Evolutionary conservation across 2,797 vertebrate species (phyloP), one percentile per base, ranked within the genome.

Genomic region (Helarctos malayanus): DNA sequence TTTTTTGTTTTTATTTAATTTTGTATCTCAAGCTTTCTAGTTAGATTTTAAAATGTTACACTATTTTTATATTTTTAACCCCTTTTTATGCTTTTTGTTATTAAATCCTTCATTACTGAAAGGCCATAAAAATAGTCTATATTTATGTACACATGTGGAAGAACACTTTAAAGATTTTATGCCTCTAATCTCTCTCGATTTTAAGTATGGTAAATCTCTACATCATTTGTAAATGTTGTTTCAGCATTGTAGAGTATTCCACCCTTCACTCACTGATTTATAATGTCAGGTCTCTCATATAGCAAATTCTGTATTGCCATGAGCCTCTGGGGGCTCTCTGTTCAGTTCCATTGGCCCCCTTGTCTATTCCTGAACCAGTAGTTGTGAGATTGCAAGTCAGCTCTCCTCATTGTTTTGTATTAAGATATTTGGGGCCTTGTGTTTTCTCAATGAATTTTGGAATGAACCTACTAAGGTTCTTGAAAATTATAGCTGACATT

Each of bases 401-500:
- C 41, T 69, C 27, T 79, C 23, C 71, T 71, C 13, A 35, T 56
- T 91, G 65, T 63, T 63, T 56, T 63, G 65, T 10, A 29, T 25
- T 63, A 86, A 8, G 35, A 16, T 9, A 6, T 29, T 85, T 80
- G 54, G 56, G 29, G 12, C 4, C 18, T 41, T 45, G 32, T 19
- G 9, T 81, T 80, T 25, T 3, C 4, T 38, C 29, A 63, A 16
- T 35, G 14, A 52, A 63, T 73, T 56, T 95, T 86, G 71, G 15
- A 61, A 86, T 29, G 59, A 45, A 78, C 35, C 85, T 89, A 65
- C 63, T 13, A 8, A 76, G 9, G 7, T 56, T 85, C 56, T 45
- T 85, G 54, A 95, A 91, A 95, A 85, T n/a, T 52, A 35, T n/a
- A 95, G 41, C 32, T 65, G 9, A 35, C 5, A 18, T 83, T 76